Evolutionary conservation across 2,797 vertebrate species (phyloP).

Genomic region (Smutsia gigantea): DNA sequence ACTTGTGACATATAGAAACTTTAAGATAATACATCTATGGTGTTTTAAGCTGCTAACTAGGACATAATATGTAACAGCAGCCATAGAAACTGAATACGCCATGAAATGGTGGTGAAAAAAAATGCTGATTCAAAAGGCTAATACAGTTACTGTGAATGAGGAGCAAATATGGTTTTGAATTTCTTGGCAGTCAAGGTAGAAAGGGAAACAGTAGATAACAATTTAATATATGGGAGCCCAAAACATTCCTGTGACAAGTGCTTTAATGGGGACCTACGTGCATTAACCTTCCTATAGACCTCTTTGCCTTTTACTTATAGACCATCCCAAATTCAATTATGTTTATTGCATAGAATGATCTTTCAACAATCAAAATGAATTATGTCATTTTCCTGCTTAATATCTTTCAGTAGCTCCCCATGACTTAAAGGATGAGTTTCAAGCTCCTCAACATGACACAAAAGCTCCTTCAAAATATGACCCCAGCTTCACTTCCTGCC

Average conservation of each 20-base stretch:
- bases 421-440: background rate
- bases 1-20: background rate
- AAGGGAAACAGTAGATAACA: background rate
- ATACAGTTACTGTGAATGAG: background rate
- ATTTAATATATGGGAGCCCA: constrained; percentile 21
- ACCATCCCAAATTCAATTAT: background rate
- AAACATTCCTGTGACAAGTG: background rate
- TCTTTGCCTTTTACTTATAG: background rate
- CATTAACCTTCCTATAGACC: background rate
- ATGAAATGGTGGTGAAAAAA: constrained; percentile 45
- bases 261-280: background rate
- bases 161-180: constrained; percentile 30
- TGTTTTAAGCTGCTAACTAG: background rate
- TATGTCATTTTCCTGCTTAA: background rate
- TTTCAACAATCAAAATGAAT: background rate
- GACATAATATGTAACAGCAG: background rate
- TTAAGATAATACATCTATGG: background rate
- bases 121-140: background rate
- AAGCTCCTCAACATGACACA: background rate
- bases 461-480: background rate
- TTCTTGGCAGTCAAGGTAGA: background rate
- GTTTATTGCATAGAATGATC: background rate
- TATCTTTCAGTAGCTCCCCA: background rate
- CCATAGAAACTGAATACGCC: background rate
- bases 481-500: background rate